phyloP scores from a whole-genome alignment of 2,113 vertebrate species.

The Setophaga coronata region DNA sequence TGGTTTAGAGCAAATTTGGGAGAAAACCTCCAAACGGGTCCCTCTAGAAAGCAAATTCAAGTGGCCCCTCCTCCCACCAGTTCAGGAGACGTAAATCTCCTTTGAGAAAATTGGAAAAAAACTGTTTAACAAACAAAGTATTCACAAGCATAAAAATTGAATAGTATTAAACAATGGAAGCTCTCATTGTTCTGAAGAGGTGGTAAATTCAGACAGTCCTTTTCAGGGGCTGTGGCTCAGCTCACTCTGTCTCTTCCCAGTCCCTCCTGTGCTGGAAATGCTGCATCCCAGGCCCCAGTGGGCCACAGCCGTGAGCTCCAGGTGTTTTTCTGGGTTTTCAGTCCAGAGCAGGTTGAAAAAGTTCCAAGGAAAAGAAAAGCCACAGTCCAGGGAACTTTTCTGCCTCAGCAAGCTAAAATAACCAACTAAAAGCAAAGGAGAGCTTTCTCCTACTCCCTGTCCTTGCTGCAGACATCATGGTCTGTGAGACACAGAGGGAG shows the following conservation, averaged over 20 bases:
- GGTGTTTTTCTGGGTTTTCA: accelerated
- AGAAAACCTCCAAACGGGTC: no score
- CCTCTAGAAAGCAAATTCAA: background rate
- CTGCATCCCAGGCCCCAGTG: no score
- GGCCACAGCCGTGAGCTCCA: background rate
- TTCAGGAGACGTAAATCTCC: background rate
- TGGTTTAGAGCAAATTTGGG: background rate
- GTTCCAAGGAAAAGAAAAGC: background rate
- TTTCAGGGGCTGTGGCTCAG: accelerated
- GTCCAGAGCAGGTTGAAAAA: background rate
- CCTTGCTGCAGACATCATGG: accelerated
- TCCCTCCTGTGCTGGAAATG: background rate
- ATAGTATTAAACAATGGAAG: no score
- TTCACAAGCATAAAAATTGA: background rate
- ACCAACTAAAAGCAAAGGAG: background rate
- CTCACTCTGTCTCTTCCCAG: background rate
- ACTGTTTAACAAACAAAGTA: background rate
- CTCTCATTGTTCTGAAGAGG: background rate
- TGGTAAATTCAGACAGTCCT: background rate
- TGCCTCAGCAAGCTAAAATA: background rate
- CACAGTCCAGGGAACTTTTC: background rate
- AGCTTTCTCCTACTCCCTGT: background rate
- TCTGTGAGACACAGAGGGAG: background rate
- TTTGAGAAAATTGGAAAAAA: background rate
- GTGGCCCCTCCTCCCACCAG: accelerated